Conservation (phyloP, 1,140 invertebrate genomes). For the Ceratosolen fusciceps region DNA sequence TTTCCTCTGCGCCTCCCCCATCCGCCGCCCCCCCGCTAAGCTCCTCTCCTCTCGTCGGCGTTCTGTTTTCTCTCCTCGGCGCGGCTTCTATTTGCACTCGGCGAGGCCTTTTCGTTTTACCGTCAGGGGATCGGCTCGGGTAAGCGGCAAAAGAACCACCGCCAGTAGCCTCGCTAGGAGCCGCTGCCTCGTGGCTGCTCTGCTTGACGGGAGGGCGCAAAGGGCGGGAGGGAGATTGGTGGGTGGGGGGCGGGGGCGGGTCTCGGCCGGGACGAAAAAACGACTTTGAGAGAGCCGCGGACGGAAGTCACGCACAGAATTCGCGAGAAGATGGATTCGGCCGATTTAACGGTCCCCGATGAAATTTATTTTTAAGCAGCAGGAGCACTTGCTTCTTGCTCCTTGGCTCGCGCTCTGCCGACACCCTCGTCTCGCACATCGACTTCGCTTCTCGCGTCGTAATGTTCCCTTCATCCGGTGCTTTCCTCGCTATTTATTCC, state of each 20-base stretch:
- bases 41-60: constrained; percentile 42
- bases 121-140: background rate
- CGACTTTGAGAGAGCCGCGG: background rate
- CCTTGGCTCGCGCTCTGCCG: background rate
- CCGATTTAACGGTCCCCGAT: background rate
- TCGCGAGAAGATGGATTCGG: constrained; percentile 12
- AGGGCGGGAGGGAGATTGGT: background rate
- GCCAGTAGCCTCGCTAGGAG: too few relatives aligned
- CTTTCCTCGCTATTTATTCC: background rate
- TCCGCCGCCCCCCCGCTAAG: too few relatives aligned
- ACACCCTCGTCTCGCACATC: background rate
- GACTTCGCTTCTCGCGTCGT: background rate
- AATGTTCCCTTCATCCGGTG: background rate
- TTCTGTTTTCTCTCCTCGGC: constrained; percentile 15
- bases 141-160: too few relatives aligned
- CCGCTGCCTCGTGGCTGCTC: too few relatives aligned
- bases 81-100: constrained; percentile 36
- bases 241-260: background rate
- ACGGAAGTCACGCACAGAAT: constrained; percentile 31
- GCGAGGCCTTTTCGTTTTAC: constrained; percentile 22
- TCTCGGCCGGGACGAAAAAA: background rate
- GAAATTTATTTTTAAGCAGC: constrained; percentile 23
- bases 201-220: too few relatives aligned
- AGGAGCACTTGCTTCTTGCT: background rate
- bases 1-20: background rate